These are phyloP conservation scores for Oegoconia quadripuncta DNA, from an alignment of 2,888 invertebrate genomes.

Conservation along the genomic window DNA sequence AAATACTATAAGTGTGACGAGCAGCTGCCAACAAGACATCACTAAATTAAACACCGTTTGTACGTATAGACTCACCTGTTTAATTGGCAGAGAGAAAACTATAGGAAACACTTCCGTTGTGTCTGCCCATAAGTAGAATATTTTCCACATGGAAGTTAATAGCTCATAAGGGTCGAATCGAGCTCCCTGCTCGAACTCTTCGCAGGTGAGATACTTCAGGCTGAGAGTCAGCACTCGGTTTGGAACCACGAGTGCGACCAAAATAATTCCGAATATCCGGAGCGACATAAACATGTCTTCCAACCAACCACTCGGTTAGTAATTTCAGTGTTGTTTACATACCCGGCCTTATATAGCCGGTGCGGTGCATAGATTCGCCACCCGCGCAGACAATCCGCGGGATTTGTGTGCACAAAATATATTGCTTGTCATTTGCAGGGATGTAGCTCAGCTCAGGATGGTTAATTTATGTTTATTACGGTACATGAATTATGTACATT, in stretches of 20 bases:
- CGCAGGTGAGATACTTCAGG: slow-evolving; percentile 40
- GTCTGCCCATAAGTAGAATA: slow-evolving; percentile 62
- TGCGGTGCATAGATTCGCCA: slow-evolving; percentile 36
- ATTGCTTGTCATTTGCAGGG: slow-evolving; percentile 3
- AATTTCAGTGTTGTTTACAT: slow-evolving; percentile 43
- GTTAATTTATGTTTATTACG: neutral
- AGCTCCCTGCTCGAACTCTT: slow-evolving; percentile 54
- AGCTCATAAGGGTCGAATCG: slow-evolving; percentile 48
- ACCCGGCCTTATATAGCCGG: slow-evolving; percentile 34
- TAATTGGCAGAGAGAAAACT: slow-evolving; percentile 46
- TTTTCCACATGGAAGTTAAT: slow-evolving; percentile 57
- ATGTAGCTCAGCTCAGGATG: neutral
- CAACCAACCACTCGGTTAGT: slow-evolving; percentile 35
- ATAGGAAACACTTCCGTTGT: slow-evolving; percentile 50
- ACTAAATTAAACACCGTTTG: too few species aligned
- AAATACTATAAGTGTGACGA: slow-evolving; percentile 5
- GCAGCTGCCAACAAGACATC: too few species aligned
- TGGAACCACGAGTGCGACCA: slow-evolving; percentile 25
- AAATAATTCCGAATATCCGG: slow-evolving; percentile 47
- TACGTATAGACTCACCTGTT: slow-evolving; percentile 52
- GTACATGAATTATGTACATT: neutral
- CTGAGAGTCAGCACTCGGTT: slow-evolving; percentile 10
- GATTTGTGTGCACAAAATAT: slow-evolving; percentile 7
- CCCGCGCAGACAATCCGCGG: slow-evolving; percentile 21
- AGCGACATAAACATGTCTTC: slow-evolving; percentile 56